Evolutionary conservation across 2,888 invertebrate species (phyloP).

Genomic region (Brachynemurus nebulosus): DNA sequence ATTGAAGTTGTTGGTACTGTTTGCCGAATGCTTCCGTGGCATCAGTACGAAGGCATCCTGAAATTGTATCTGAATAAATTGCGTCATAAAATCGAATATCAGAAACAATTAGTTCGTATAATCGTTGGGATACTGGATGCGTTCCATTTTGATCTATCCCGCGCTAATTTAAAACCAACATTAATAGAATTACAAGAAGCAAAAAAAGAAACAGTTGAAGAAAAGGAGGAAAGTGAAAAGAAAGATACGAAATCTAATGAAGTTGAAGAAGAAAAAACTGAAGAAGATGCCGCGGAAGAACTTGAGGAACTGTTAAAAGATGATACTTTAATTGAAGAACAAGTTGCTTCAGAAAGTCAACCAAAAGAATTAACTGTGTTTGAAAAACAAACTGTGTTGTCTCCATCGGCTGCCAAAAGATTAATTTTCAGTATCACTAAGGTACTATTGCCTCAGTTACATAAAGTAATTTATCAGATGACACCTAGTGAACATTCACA

Average conservation of each 20-base stretch:
- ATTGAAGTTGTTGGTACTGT: slow-evolving; percentile 67
- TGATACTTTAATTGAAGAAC: slow-evolving; percentile 30
- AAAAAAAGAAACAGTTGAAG: slow-evolving; percentile 10
- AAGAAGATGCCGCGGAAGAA: slow-evolving; percentile 18
- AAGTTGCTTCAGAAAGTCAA: slow-evolving; percentile 23
- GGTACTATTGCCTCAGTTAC: slow-evolving; percentile 65
- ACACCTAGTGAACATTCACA: slow-evolving; percentile 63
- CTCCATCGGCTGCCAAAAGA: slow-evolving; percentile 58
- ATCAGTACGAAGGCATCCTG: slow-evolving; percentile 70
- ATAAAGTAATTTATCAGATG: slow-evolving; percentile 52
- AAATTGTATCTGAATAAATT: slow-evolving; percentile 69
- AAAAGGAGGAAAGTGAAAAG: slow-evolving; percentile 22
- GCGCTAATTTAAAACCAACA: slow-evolving; percentile 30
- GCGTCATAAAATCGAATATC: slow-evolving; percentile 54
- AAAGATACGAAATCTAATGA: slow-evolving; percentile 31
- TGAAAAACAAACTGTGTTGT: slow-evolving; percentile 39
- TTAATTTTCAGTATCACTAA: slow-evolving; percentile 57
- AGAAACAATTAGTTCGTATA: slow-evolving; percentile 69
- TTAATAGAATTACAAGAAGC: slow-evolving; percentile 7
- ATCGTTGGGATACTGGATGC: slow-evolving; percentile 70
- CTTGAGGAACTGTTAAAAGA: slow-evolving; percentile 25
- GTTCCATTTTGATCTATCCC: slow-evolving; percentile 81
- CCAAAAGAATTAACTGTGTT: slow-evolving; percentile 25
- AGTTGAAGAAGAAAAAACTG: slow-evolving; percentile 24
- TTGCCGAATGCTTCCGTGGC: slow-evolving; percentile 74